These are phyloP conservation scores for Athrips mouffetella DNA, from an alignment of 2,888 invertebrate species.

Conservation along the genomic window DNA sequence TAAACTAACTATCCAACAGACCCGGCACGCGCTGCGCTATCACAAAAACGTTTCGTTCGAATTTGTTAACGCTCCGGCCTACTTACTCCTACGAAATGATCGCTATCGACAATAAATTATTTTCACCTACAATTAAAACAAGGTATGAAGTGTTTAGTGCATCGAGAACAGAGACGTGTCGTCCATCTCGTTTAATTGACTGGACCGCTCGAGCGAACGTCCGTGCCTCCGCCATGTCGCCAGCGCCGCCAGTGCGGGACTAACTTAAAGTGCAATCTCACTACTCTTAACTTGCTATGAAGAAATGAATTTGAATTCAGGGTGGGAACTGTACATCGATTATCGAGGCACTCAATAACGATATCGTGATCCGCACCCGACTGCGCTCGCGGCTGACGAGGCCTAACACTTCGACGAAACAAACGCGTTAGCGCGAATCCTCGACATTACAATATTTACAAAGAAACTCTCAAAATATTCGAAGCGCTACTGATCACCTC, in stretches of 20 bases:
- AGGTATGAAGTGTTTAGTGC: slow-evolving; percentile 31
- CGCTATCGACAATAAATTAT: slow-evolving; percentile 76
- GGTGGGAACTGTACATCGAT: slow-evolving; percentile 12
- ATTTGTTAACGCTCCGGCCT: slow-evolving; percentile 75
- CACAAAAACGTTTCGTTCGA: slow-evolving; percentile 72
- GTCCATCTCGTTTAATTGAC: slow-evolving; percentile 63
- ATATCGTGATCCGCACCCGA: background rate
- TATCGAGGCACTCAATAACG: slow-evolving; percentile 11
- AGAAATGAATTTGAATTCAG: slow-evolving; percentile 4
- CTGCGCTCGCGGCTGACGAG: background rate
- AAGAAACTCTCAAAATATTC: slow-evolving; percentile 62
- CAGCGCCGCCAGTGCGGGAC: background rate
- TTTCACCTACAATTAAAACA: slow-evolving; percentile 65
- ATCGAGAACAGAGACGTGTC: slow-evolving; percentile 48
- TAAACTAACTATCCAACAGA: slow-evolving; percentile 1
- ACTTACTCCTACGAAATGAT: slow-evolving; percentile 76
- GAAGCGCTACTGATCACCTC: slow-evolving; percentile 75
- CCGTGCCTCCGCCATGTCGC: slow-evolving; percentile 17
- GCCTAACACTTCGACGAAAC: slow-evolving; percentile 44
- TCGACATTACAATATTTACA: slow-evolving; percentile 73
- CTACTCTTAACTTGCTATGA: slow-evolving; percentile 10
- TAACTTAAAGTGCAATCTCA: slow-evolving; percentile 12
- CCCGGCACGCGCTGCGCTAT: slow-evolving; percentile 49
- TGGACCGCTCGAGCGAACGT: slow-evolving; percentile 52
- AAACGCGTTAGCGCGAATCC: slow-evolving; percentile 65